Evolutionary conservation across 2,113 vertebrate genomes (phyloP), one percentile per base, ranked within the genome.

Genomic region (Alaudala cheleensis): DNA sequence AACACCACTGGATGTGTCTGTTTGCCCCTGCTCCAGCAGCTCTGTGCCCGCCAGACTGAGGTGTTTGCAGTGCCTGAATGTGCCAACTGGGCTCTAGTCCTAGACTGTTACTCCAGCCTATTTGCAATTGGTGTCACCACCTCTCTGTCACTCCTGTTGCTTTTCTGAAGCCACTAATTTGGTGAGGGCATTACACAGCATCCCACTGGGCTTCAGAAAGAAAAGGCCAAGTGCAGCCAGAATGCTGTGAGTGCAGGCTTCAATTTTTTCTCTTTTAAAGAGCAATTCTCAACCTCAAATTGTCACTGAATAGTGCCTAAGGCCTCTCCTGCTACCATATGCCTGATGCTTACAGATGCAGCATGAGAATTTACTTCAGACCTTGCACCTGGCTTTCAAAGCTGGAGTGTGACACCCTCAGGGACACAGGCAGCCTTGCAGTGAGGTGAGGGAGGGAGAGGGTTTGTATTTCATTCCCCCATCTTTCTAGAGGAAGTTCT

Each of bases 391-490:
- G 2, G 21, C 39, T 72, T 90, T 80, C 66, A 45, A 60, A 86
- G 33, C 26, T 2, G 5, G 53, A 76, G 10, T 9, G 22, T 64
- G 37, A 37, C 23, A 45, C 11, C 6, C 29, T 56, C 20, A 51
- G 50, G 70, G 26, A 7, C 2, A 0, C 3, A 26, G 47, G 26
- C 42, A 51, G 34, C 34, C 51, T 82, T 3, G 11, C 29, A 22
- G 39, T 0, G 1, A 85, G 61, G 44, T 1, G 66, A 82, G 40
- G 9, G 12, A 60, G 21, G 21, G 19, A 71, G 49, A 47, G 14
- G 33, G 37, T 49, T 47, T n/a, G 4, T 56, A 17, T 15, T 5
- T 0, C 3, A 11, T 11, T 65, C 15, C 56, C 0, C 0, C 16
- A 33, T 60, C 34, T 57, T 78, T 57, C 31, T 37, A 40, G 29